Evolutionary conservation across 1,140 invertebrate genomes (phyloP), one percentile per base, ranked within the genome.

Genomic region (Drosophila virilis): DNA sequence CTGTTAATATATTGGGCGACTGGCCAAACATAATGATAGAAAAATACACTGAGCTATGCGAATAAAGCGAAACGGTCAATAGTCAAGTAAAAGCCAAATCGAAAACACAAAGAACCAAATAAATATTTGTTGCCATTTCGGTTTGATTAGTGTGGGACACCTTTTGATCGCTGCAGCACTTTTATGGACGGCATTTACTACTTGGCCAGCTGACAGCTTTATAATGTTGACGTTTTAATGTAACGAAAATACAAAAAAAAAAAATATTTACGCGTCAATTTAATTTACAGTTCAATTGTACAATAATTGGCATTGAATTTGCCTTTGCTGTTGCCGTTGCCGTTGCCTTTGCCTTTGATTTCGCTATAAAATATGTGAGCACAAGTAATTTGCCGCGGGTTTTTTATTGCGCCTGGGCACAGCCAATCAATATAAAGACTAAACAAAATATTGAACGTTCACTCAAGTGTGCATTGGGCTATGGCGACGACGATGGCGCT

Each of bases 181-280:
- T 57, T 58, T 35, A 65, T 51, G 22, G 37, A 60, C 28, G 45
- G 54, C 38, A 37, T 67, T 72, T 48, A 57, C 51, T 33, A 52
- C 42, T 55, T 46, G 12, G 51, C 50, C 37, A 40, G 38, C 60
- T 55, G 45, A 10, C 45, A 51, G 13, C 28, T 15, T 42, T 57
- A 65, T 59, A 66, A 50, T 15, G 33, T 38, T 52, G 62, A 55
- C 48, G 59, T 40, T 22, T 15, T 33, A 42, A 59, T 59, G 68
- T 66, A 78, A 78, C 2, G 22, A 4, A 57, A 66, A 79, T 80
- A 74, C 77, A 46, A 83, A 77, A 83, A 77, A 74, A 79, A 46
- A 83, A 77, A 83, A 77, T 89, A 89, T 84, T 88, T 88, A 69
- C 80, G 80, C 58, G 43, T 69, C 55, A 55, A 84, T 74, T 83